Conservation (phyloP, 1,140 invertebrate genomes). For the Drosophila malerkotliana region DNA sequence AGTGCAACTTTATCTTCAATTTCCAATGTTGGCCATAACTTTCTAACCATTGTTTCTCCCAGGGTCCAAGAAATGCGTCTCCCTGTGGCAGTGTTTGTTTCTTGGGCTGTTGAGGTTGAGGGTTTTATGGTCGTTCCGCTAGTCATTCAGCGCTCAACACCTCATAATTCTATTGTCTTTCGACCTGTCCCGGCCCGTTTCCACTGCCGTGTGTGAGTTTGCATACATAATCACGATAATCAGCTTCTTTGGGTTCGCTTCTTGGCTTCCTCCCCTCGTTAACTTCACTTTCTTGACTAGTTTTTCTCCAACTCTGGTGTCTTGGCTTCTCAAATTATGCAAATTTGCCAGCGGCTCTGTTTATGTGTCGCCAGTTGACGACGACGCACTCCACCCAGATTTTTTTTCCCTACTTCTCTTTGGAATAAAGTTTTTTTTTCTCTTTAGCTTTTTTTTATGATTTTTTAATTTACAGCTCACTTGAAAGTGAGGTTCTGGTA, state of each 20-base stretch:
- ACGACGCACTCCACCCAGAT: slow-evolving; percentile 67
- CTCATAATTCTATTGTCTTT: slow-evolving; percentile 82
- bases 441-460: slow-evolving; percentile 64
- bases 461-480: slow-evolving; percentile 73
- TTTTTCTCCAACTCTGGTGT: slow-evolving; percentile 21
- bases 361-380: slow-evolving; percentile 55
- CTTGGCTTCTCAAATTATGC: slow-evolving; percentile 62
- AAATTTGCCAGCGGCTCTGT: slow-evolving; percentile 67
- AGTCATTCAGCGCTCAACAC: slow-evolving; percentile 75
- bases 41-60: slow-evolving; percentile 67
- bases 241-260: slow-evolving; percentile 61
- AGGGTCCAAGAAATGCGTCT: slow-evolving; percentile 5
- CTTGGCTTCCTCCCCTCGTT: slow-evolving; percentile 53
- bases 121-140: slow-evolving; percentile 66
- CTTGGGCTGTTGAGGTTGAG: slow-evolving; percentile 11
- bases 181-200: slow-evolving; percentile 43
- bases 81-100: slow-evolving; percentile 18
- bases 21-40: slow-evolving; percentile 63
- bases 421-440: slow-evolving; percentile 29
- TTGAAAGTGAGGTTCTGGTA: slow-evolving; percentile 56
- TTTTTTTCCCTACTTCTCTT: slow-evolving; percentile 36
- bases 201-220: slow-evolving; percentile 47
- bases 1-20: slow-evolving; percentile 31
- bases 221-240: slow-evolving; percentile 78
- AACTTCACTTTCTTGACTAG: slow-evolving; percentile 66